These are phyloP conservation scores for Eunapius fragilis DNA, from an alignment of 37 sponge, comb jelly and placozoan genomes.

Conservation along the genomic window DNA sequence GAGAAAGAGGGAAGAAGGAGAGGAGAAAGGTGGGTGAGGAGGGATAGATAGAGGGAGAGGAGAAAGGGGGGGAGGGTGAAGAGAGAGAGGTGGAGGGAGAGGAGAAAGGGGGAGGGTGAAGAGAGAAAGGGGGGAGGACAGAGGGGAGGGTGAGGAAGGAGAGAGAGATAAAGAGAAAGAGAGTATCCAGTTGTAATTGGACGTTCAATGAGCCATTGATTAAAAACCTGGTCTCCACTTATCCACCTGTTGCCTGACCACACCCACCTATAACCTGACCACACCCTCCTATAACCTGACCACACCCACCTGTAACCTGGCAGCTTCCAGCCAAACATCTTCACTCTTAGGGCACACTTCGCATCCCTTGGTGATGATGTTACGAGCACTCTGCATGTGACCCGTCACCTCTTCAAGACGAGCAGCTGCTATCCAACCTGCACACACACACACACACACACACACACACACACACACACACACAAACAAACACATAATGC, in stretches of 20 bases:
- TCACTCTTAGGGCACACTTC: slow-evolving; percentile 95
- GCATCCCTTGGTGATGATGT: slow-evolving; percentile 87
- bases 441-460: neutral
- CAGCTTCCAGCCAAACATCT: slow-evolving; percentile 97
- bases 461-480: neutral
- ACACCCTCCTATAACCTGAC: neutral
- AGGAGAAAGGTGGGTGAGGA: too few relatives aligned
- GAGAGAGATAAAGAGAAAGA: too few relatives aligned
- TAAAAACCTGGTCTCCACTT: neutral
- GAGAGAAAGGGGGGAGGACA: too few relatives aligned
- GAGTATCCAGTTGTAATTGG: too few relatives aligned
- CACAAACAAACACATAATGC: neutral
- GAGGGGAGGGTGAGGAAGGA: too few relatives aligned
- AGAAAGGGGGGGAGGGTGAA: too few relatives aligned
- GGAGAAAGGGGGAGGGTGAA: too few relatives aligned
- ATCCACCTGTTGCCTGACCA: neutral
- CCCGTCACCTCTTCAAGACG: slow-evolving; percentile 98
- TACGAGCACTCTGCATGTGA: slow-evolving; percentile 90
- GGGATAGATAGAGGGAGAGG: too few relatives aligned
- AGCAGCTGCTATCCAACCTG: slow-evolving; percentile 99
- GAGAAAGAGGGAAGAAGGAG: too few relatives aligned
- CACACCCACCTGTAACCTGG: slow-evolving; percentile 80
- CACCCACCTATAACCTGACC: neutral
- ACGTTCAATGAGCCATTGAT: too few relatives aligned
- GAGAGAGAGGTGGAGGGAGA: too few relatives aligned